These are phyloP conservation scores for Cyclophora punctaria DNA, from an alignment of 2,888 invertebrate species.

Conservation along the genomic window DNA sequence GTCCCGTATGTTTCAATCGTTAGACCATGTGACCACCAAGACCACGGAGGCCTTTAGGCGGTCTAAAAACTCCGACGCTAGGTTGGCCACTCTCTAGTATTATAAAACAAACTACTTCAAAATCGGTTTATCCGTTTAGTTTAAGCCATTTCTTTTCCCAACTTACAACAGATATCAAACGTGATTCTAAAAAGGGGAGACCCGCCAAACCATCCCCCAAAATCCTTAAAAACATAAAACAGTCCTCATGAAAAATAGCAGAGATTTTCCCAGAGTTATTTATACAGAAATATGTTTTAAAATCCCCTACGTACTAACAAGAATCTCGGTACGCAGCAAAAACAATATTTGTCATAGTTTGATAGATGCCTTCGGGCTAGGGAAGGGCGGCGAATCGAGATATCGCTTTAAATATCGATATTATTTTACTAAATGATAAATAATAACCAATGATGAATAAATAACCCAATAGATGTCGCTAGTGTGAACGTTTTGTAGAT, in stretches of 20 bases:
- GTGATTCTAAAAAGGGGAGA: no score
- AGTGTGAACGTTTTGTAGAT: no score
- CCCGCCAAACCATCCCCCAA: not conserved
- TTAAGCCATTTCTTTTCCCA: no score
- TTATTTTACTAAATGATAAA: no score
- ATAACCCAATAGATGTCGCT: no score
- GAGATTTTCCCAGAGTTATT: not conserved
- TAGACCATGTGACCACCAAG: not conserved
- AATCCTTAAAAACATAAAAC: not conserved
- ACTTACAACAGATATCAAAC: no score
- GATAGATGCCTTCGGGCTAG: slow-evolving; percentile 49
- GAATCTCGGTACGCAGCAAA: slow-evolving; percentile 23
- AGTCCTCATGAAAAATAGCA: not conserved
- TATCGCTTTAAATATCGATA: no score
- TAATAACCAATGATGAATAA: no score
- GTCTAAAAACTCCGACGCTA: no score
- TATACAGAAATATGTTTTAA: slow-evolving; percentile 14
- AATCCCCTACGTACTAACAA: slow-evolving; percentile 9
- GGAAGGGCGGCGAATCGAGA: slow-evolving; percentile 15
- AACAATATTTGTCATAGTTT: slow-evolving; percentile 69
- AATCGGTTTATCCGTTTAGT: not conserved
- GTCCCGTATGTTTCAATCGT: no score
- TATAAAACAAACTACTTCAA: not conserved
- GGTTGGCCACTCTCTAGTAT: not conserved
- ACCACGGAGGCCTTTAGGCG: not conserved